Evolutionary conservation across 2,888 invertebrate genomes (phyloP), one percentile per base, ranked within the genome.

Genomic region (Aricia artaxerxes): DNA sequence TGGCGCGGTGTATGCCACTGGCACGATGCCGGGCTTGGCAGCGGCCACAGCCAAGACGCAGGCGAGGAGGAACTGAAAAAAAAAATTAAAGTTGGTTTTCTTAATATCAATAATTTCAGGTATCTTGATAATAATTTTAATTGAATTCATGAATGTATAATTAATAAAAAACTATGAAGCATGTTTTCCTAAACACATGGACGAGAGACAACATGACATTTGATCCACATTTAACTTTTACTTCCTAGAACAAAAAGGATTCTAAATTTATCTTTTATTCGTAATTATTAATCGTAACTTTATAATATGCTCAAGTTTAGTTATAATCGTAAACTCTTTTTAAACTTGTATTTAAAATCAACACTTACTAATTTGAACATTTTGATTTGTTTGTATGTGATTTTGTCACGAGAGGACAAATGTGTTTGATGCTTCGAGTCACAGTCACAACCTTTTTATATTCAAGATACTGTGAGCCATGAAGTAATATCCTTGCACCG

Each of bases 11-110:
- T 85, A 86, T 13, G 83, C 82, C 24, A 82, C 80, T 1, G 85
- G 83, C 72, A 89, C 73, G 16, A 83, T 79, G 31, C 84, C 86
- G 77, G 94, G 93, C 84, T 91, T 91, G 80, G 95, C 94, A 69
- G 90, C 88, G 64, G 91, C 94, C 80, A 92, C 82, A 69, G 92
- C 95, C 88, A 95, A 82, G 83, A 95, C 86, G 83, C 93, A 95
- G 57, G 91, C 88, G 87, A 95, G 87, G 81, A 89, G 82, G 80
- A 89, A 85, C 95, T 95, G 85, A 1, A 87, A 91, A 85, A 72
- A 77, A 78, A 77, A 79, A 53, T 61, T 16, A 11, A 77, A n/a
- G 7, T 9, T 3, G 7, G 11, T 69, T 69, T 6, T 11, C 6
- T 24, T 9, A 64, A 64, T 24, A 44, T n/a, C 31, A 64, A 64